These are phyloP conservation scores for Genyomyrus donnyi DNA, from an alignment of 2,113 vertebrate genomes.

Conservation along the genomic window DNA sequence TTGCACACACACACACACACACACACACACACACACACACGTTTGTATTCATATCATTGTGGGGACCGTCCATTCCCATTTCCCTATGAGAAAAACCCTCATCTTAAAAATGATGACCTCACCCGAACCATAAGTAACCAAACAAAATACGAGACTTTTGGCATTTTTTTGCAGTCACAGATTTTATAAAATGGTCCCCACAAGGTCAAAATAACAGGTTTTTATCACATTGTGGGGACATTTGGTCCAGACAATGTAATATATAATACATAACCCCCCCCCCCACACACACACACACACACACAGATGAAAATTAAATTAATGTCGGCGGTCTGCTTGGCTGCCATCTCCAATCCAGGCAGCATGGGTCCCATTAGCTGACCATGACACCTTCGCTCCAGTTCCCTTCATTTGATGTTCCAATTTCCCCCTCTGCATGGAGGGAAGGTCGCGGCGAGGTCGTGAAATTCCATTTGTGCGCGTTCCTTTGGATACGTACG, in stretches of 20 bases:
- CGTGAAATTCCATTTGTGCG: slow-evolving; percentile 23
- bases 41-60: background rate
- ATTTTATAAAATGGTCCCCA: background rate
- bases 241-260: background rate
- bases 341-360: background rate
- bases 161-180: background rate
- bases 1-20: background rate
- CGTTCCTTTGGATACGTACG: slow-evolving; percentile 41
- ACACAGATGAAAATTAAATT: slow-evolving; percentile 10
- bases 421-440: slow-evolving; percentile 36
- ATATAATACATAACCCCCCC: background rate
- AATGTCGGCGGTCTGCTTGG: background rate
- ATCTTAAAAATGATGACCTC: background rate
- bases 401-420: slow-evolving; percentile 38
- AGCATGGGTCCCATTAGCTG: background rate
- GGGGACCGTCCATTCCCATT: background rate
- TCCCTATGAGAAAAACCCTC: background rate
- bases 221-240: background rate
- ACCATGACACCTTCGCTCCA: slow-evolving; percentile 15
- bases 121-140: background rate
- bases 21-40: background rate
- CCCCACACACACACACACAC: background rate
- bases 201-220: background rate
- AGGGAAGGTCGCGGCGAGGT: slow-evolving; percentile 33
- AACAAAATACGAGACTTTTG: background rate